Evolutionary conservation across 35 echinoderm and acorn worm species (phyloP).

Genomic region (Amphiura filiformis): DNA sequence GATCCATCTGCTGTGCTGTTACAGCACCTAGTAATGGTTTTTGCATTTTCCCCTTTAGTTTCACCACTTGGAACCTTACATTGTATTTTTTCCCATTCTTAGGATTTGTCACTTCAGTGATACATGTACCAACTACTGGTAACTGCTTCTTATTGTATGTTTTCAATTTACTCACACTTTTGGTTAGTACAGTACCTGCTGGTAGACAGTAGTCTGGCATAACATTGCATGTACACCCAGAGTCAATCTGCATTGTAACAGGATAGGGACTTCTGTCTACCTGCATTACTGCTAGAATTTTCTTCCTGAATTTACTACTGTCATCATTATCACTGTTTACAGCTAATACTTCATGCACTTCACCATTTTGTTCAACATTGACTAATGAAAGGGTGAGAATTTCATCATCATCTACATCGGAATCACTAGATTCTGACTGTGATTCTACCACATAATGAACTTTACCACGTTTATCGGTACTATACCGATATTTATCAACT

Average conservation of each 20-base stretch:
- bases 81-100: conserved; percentile 19
- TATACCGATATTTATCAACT: not conserved
- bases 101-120: not conserved
- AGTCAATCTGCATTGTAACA: not conserved
- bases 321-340: not conserved
- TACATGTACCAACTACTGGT: not conserved
- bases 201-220: not conserved
- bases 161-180: not conserved
- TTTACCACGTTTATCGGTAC: no score
- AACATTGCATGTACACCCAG: not conserved
- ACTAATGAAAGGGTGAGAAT: no score
- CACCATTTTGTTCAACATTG: no score
- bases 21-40: conserved; percentile 36
- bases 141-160: not conserved
- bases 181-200: not conserved
- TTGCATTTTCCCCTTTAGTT: not conserved
- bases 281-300: not conserved
- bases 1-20: conserved; percentile 44
- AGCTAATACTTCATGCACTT: conserved; percentile 40
- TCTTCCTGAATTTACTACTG: not conserved
- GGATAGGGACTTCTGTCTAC: not conserved
- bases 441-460: conserved; percentile 21
- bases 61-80: conserved; percentile 31
- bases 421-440: not conserved
- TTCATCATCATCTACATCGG: no score